A percentile compares a stretch with the other conserved stretches of the same genome.
phyloP scores from a whole-genome alignment of 2,888 invertebrate genomes.

The Scelioninae gen. 2 region DNA sequence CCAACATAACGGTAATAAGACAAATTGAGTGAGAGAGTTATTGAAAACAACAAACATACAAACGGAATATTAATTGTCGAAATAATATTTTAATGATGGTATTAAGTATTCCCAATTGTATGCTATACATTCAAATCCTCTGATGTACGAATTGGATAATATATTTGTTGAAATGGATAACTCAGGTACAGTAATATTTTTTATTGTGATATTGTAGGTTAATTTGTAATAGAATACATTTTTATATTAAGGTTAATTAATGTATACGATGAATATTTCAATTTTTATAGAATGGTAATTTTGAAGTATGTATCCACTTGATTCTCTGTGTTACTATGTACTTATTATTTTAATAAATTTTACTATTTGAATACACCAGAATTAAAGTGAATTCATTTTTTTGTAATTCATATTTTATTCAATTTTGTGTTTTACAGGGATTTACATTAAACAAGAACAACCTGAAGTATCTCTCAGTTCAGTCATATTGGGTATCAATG shows the following conservation, averaged over 20 bases:
- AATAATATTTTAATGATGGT: conserved; percentile 33
- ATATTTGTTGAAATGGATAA: conserved; percentile 26
- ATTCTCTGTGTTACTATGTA: too few species aligned
- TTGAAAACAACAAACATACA: conserved; percentile 30
- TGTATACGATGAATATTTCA: neutral
- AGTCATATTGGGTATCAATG: conserved; percentile 22
- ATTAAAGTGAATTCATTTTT: too few species aligned
- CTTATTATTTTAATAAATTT: too few species aligned
- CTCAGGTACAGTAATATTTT: conserved; percentile 15
- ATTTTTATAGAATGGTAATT: too few species aligned
- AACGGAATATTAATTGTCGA: conserved; percentile 23
- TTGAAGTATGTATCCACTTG: too few species aligned
- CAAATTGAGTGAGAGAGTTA: conserved; percentile 19
- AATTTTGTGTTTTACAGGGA: conserved; percentile 18
- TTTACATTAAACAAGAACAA: conserved; percentile 28
- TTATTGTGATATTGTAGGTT: conserved; percentile 24
- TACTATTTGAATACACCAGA: too few species aligned
- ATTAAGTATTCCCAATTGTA: conserved; percentile 19
- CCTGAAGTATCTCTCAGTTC: conserved; percentile 7
- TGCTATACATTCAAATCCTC: conserved; percentile 6
- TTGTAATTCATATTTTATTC: too few species aligned
- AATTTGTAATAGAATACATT: conserved; percentile 26
- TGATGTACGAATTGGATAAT: conserved; percentile 18
- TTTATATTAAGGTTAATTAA: conserved; percentile 20
- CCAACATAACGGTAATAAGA: conserved; percentile 42